These are phyloP conservation scores for Amiota communis DNA, from an alignment of 2,888 invertebrate genomes.

Conservation along the genomic window DNA sequence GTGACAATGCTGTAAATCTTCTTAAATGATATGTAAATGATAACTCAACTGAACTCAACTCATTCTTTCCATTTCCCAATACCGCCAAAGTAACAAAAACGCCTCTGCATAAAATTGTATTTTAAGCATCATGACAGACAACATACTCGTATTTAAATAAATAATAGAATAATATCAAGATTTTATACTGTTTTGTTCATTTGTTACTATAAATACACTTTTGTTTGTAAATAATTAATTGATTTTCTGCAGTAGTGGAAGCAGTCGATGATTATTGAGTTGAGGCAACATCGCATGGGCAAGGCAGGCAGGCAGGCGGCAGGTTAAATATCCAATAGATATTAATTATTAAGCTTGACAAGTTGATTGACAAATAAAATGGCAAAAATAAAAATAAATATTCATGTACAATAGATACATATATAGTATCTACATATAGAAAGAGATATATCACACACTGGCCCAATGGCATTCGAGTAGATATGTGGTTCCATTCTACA, in stretches of 20 bases:
- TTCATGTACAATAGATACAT: not conserved
- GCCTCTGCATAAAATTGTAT: not conserved
- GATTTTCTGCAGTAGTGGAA: not conserved
- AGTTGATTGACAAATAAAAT: slow-evolving; percentile 22
- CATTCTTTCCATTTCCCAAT: not conserved
- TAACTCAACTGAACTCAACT: slow-evolving; percentile 2
- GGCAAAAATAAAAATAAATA: not conserved
- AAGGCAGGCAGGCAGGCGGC: not conserved
- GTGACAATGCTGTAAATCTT: not conserved
- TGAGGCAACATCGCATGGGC: not conserved
- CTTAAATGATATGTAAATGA: slow-evolving; percentile 16
- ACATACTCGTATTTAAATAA: slow-evolving; percentile 5
- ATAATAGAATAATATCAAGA: not conserved
- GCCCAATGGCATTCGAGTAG: no score
- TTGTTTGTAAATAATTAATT: slow-evolving; percentile 20
- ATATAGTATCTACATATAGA: not conserved
- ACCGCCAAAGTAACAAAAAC: not conserved
- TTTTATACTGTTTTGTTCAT: no score
- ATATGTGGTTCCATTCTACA: no score
- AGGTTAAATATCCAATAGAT: not conserved
- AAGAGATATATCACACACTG: no score
- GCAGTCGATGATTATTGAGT: not conserved
- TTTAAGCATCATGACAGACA: not conserved
- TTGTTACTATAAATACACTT: slow-evolving; percentile 6
- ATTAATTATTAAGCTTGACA: slow-evolving; percentile 25